These are phyloP conservation scores for Squalus acanthias DNA, from an alignment of 2,797 vertebrate genomes.

Conservation along the genomic window DNA sequence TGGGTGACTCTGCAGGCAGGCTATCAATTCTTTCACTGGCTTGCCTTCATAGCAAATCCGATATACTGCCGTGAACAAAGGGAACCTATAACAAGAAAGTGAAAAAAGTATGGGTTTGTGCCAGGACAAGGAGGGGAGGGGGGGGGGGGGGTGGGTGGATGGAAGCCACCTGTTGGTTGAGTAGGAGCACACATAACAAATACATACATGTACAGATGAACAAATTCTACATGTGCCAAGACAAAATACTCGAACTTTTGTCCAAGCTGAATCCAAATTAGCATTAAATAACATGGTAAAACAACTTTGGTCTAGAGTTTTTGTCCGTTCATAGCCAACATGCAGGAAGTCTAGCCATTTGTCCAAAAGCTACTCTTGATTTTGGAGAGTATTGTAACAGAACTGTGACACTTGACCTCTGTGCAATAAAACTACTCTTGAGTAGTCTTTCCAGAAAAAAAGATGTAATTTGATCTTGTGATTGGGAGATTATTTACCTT, in stretches of 20 bases:
- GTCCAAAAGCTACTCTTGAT: neutral
- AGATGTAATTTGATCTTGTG: no score
- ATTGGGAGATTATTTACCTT: neutral
- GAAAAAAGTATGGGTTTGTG: neutral
- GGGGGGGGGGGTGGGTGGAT: no score
- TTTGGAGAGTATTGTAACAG: neutral
- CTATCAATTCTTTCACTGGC: constrained; percentile 73
- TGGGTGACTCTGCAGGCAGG: constrained; percentile 79
- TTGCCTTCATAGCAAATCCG: constrained; percentile 79
- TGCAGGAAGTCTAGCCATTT: neutral
- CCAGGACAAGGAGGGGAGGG: neutral
- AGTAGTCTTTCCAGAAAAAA: neutral
- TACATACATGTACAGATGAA: neutral
- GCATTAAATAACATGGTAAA: neutral
- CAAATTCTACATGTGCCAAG: neutral
- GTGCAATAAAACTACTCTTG: neutral
- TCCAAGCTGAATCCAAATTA: neutral
- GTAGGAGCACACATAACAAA: neutral
- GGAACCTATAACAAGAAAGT: constrained; percentile 64
- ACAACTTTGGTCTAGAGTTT: neutral
- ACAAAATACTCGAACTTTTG: neutral
- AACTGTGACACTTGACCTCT: neutral
- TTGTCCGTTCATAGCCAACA: neutral
- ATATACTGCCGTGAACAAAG: constrained; percentile 77
- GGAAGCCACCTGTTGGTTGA: neutral